Evolutionary conservation across 2,113 vertebrate species (phyloP), one percentile per base, ranked within the genome.

Genomic region (Numida meleagris): DNA sequence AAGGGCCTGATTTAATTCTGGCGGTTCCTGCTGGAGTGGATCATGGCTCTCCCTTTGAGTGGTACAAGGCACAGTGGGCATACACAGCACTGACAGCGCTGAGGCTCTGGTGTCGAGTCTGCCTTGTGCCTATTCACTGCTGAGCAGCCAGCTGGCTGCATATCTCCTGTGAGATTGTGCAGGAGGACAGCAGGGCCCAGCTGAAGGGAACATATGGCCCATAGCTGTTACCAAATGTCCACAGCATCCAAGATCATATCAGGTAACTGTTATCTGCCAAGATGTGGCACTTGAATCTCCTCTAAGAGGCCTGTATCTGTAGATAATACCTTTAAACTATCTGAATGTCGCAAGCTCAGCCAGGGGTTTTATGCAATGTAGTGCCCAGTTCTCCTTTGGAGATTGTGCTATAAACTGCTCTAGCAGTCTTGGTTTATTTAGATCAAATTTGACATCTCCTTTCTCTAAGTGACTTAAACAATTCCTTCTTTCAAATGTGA

Each of bases 171-270:
- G 82, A 93, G 72, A 83, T 81, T 57, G 61, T 88, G 80, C 86
- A 78, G 80, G 36, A 95, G 31, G 38, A 86, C 1, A 5, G 33
- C 68, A 86, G 48, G 43, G 29, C 65, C 50, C 82, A 95, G 88
- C 42, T 90, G 95, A 95, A 75, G 38, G 51, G 65, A 96, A 86
- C 96, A 95, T 96, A 96, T 92, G 92, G 92, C 51, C 38, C 25
- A 34, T 29, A 61, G 86, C 19, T 88, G 38, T 36, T 92, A 96
- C 80, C 95, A 90, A 94, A 95, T 88, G 96, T 43, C 90, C 73
- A 65, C 90, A 81, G 83, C 68, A 78, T 57, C 46, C 46, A 68
- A 53, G 31, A 92, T 81, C 1, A 0, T 58, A 57, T 96, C 82
- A 93, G 91, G 65, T 40, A 62, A 90, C 46, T 13, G 25, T 51